Evolutionary conservation across 2,797 vertebrate species (phyloP), one percentile per base, ranked within the genome.

Genomic region (Otolemur crassicaudatus): DNA sequence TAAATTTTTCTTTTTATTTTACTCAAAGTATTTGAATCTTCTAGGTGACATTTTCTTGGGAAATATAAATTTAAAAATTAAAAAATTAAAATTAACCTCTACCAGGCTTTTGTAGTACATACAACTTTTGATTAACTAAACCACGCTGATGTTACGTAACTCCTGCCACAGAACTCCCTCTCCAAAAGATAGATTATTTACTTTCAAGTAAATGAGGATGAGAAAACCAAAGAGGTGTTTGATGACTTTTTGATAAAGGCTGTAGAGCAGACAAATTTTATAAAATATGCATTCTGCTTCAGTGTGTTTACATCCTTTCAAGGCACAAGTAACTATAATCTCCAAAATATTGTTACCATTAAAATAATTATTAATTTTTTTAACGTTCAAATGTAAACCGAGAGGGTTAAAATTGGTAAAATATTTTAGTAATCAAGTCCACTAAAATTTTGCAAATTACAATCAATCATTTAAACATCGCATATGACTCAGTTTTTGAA

Each of bases 81-180:
- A 81, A 29, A 53, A 96, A 96, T 96, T 97, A 96, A 95, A 95
- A 96, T 94, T 92, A 96, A 93, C 75, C n/a, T 92, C 65, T 49
- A 95, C 61, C 86, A 92, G 80, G 76, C 69, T 96, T 92, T 94
- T 89, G 49, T 73, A 90, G 87, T 67, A 75, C 85, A 94, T 90
- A 70, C 83, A 97, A 97, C 95, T 97, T 96, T 96, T 96, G 89
- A 95, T 96, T 97, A 97, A 97, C 95, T 87, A 89, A 91, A 76
- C 72, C 85, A 94, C 69, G 63, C 43, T 79, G 89, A 94, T 97
- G 82, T 97, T 96, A 92, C 69, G 49, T 97, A 96, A 97, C 94
- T 94, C 92, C 79, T 14, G 14, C 46, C 29, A 22, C 27, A n/a
- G 84, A 92, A 90, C 40, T n/a, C 79, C 60, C 58, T 3, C 40